Percentiles rank a stretch among this genome's conserved stretches.
phyloP scores from a whole-genome alignment of 1,140 invertebrate species.

The Ridgeia piscesae region DNA sequence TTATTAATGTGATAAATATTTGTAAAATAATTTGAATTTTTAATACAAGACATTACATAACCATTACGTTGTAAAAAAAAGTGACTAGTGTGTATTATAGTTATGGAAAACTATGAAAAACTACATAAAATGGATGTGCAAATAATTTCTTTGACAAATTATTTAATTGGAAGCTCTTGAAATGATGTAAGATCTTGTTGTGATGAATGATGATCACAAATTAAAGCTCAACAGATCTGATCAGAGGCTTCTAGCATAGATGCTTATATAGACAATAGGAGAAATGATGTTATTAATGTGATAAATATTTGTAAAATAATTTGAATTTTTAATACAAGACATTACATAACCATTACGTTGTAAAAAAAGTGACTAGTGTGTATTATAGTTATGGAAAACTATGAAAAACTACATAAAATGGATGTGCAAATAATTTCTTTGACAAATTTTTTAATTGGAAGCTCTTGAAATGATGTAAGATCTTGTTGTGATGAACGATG shows the following conservation, averaged over 20 bases:
- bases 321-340: no score
- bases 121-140: no score
- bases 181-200: not conserved
- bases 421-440: no score
- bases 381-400: no score
- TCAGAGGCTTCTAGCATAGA: not conserved
- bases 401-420: no score
- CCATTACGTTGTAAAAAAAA: no score
- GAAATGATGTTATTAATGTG: not conserved
- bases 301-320: not conserved
- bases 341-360: no score
- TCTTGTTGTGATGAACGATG: not conserved
- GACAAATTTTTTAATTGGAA: not conserved
- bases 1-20: not conserved
- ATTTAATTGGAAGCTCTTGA: not conserved
- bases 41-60: no score
- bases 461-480: not conserved
- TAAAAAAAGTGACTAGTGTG: no score
- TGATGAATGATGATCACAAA: not conserved
- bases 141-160: not conserved
- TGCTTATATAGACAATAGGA: not conserved
- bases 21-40: no score
- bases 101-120: no score
- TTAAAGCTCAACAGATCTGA: conserved; percentile 21
- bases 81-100: no score